phyloP scores from a whole-genome alignment of 1,140 invertebrate species.

The Drosophila tsacasi region DNA sequence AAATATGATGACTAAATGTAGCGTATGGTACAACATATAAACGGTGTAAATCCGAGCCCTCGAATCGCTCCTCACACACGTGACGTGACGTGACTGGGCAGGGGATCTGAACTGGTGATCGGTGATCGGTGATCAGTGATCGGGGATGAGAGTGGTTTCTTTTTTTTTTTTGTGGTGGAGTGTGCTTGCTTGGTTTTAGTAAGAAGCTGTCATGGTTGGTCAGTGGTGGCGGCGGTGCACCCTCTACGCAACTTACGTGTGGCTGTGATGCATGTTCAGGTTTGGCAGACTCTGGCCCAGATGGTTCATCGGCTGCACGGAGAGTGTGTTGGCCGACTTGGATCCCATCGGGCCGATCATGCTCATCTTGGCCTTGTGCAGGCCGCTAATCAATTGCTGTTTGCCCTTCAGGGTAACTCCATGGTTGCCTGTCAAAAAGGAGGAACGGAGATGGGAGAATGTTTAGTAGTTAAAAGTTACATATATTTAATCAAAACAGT shows the following conservation, averaged over 20 bases:
- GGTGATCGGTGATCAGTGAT: constrained; percentile 23
- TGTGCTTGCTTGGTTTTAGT: constrained; percentile 60
- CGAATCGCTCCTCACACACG: constrained; percentile 15
- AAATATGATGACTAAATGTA: constrained; percentile 53
- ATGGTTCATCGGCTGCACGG: constrained; percentile 89
- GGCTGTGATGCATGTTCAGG: constrained; percentile 85
- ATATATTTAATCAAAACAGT: background rate
- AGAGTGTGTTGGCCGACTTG: constrained; percentile 89
- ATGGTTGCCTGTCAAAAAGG: constrained; percentile 37
- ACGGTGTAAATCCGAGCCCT: constrained; percentile 37
- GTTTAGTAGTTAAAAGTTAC: background rate
- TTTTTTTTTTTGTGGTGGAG: constrained; percentile 14
- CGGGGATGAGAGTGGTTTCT: constrained; percentile 29
- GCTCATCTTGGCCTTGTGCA: constrained; percentile 81
- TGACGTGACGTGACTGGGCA: constrained; percentile 28
- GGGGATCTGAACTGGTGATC: constrained; percentile 36
- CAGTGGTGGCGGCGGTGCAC: constrained; percentile 46
- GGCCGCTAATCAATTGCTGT: constrained; percentile 62
- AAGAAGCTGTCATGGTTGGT: constrained; percentile 64
- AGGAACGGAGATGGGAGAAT: background rate
- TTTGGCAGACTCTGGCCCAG: constrained; percentile 91
- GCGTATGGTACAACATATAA: constrained; percentile 51
- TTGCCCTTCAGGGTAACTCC: constrained; percentile 63
- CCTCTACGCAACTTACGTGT: constrained; percentile 77
- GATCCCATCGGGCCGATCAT: constrained; percentile 80